phyloP scores from a whole-genome alignment of 2,797 vertebrate species.

The Leptodactylus fallax region DNA sequence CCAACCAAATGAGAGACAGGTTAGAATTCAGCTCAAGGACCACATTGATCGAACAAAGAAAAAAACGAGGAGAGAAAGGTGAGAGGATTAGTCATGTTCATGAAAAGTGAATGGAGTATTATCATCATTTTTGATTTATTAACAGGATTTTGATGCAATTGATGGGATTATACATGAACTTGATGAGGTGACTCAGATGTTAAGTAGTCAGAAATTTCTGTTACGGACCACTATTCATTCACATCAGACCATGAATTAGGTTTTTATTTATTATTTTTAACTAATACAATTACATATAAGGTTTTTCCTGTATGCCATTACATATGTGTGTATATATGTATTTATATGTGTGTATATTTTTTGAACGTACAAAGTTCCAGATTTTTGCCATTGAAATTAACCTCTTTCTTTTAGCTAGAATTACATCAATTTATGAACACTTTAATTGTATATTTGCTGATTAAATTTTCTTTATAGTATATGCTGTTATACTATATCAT shows the following conservation, averaged over 20 bases:
- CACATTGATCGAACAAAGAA: conserved; percentile 99
- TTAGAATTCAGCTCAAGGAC: conserved; percentile 98
- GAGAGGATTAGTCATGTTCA: conserved; percentile 63
- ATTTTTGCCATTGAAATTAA: too few relatives aligned
- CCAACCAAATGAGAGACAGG: conserved; percentile 93
- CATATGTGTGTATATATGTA: too few relatives aligned
- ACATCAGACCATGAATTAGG: too few relatives aligned
- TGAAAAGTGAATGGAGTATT: background rate
- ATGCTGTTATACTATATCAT: background rate
- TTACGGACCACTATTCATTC: background rate
- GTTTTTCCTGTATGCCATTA: too few relatives aligned
- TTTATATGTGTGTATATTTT: too few relatives aligned
- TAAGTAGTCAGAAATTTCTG: background rate
- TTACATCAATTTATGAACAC: too few relatives aligned
- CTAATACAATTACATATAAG: too few relatives aligned
- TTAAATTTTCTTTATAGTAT: background rate
- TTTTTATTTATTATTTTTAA: too few relatives aligned
- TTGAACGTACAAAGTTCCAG: too few relatives aligned
- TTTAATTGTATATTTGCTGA: background rate
- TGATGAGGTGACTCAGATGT: background rate
- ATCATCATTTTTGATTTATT: background rate
- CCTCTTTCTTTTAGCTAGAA: too few relatives aligned
- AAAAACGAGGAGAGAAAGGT: conserved; percentile 95
- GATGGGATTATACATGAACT: background rate
- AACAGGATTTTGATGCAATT: background rate